Evolutionary conservation across 2,888 invertebrate species (phyloP), one percentile per base, ranked within the genome.

Genomic region (Hyles lineata): DNA sequence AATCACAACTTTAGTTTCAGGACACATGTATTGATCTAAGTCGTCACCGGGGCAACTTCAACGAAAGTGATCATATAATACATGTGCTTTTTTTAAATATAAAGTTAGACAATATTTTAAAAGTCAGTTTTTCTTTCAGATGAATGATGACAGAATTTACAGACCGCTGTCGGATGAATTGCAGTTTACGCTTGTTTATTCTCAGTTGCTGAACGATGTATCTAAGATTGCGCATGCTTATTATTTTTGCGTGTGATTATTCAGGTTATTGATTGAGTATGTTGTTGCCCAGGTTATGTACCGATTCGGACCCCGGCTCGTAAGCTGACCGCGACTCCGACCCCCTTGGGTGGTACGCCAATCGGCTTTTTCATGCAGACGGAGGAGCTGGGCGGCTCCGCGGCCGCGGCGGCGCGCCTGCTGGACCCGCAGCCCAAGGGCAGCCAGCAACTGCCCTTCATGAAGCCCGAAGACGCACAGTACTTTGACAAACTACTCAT

Each of bases 401-500:
- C 97, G 87, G 96, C 96, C 59, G 96, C 97, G 0, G 98, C 98
- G 85, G 97, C 97, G 89, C 90, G 95, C 70, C 95, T 96, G 78
- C 97, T 99, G 84, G 99, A 99, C 90, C 98, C 98, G 88, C 99
- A 99, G 94, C 99, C 99, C 1, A 99, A 99, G 91, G 98, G 97
- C 0, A 95, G 96, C 83, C 93, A 93, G 87, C 99, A 99, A 94
- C 95, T 99, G 82, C 99, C 99, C 21, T 99, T 99, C 89, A 98
- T 99, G 97, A 99, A 99, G 91, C 99, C 99, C 0, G 99, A 99
- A 92, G 99, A 99, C 94, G 99, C 99, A 67, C 99, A 99, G 94
- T 99, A 99, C 94, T 99, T 99, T 92, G 99, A 99, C 92, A 99
- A 99, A 92, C 95, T 99, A 77, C 95, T 99, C 79, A 97, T 99